Conservation (phyloP, 1,140 invertebrate genomes). For the Dendroctonus valens region DNA sequence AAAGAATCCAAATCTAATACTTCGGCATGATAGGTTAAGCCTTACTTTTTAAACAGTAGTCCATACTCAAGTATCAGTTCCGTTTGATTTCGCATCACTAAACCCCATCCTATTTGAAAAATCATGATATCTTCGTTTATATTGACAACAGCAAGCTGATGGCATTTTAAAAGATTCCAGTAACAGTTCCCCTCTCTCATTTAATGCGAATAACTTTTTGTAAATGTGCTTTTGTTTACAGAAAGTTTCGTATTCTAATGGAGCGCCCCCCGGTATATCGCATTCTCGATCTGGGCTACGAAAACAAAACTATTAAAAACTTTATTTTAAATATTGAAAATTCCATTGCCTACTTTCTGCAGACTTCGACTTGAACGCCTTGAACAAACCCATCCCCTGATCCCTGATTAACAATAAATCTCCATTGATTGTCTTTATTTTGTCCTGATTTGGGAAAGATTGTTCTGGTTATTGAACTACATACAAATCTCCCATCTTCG, state of each 20-base stretch:
- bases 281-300: constrained; percentile 42
- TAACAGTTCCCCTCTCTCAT: constrained; percentile 51
- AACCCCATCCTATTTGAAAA: constrained; percentile 14
- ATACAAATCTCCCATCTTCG: constrained; percentile 39
- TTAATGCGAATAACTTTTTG: constrained; percentile 55
- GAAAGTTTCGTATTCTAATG: constrained; percentile 52
- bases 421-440: constrained; percentile 53
- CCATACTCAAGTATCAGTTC: too few species aligned
- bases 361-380: constrained; percentile 57
- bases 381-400: constrained; percentile 54
- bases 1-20: too few species aligned
- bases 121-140: constrained; percentile 35
- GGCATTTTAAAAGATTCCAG: constrained; percentile 59
- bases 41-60: too few species aligned
- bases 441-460: constrained; percentile 46
- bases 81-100: not conserved
- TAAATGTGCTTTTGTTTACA: constrained; percentile 67
- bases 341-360: constrained; percentile 50
- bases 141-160: constrained; percentile 62
- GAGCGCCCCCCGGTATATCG: constrained; percentile 48
- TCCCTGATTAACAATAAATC: constrained; percentile 57
- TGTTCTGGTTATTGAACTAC: constrained; percentile 37
- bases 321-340: not conserved
- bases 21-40: too few species aligned
- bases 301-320: constrained; percentile 5